These are phyloP conservation scores for Lasius platythorax DNA, from an alignment of 2,888 invertebrate genomes.

Conservation along the genomic window DNA sequence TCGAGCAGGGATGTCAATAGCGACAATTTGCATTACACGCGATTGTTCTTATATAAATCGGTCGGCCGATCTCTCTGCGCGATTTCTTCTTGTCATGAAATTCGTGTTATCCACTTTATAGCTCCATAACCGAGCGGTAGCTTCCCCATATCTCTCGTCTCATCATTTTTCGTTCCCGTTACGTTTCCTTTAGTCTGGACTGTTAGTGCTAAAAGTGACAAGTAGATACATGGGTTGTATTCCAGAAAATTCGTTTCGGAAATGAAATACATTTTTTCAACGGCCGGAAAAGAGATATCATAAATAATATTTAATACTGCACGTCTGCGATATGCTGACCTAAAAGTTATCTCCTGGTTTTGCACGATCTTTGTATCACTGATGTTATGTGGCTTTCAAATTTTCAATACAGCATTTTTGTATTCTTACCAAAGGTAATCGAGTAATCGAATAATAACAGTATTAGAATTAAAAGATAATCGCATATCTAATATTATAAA, in stretches of 20 bases:
- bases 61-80: constrained; percentile 21
- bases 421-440: not conserved
- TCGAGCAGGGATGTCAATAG: constrained; percentile 1
- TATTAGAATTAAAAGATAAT: constrained; percentile 6
- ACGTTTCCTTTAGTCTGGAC: constrained; percentile 7
- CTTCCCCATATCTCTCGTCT: constrained; percentile 41
- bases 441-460: not conserved
- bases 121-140: constrained; percentile 40
- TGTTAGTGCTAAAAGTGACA: constrained; percentile 33
- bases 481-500: not conserved
- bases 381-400: not conserved
- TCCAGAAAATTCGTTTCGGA: not conserved
- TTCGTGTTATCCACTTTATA: constrained; percentile 48
- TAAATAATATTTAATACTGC: constrained; percentile 13
- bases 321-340: not conserved
- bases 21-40: constrained; percentile 48
- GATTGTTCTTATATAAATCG: constrained; percentile 38
- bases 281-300: not conserved
- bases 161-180: constrained; percentile 59
- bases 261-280: constrained; percentile 12
- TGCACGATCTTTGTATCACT: not conserved
- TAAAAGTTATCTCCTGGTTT: not conserved
- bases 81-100: constrained; percentile 51
- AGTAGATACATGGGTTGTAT: constrained; percentile 11
- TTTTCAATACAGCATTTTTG: not conserved